Base-by-base conservation (phyloP, 2,888 invertebrate genomes). In the Nephrotoma guestfalica region DNA sequence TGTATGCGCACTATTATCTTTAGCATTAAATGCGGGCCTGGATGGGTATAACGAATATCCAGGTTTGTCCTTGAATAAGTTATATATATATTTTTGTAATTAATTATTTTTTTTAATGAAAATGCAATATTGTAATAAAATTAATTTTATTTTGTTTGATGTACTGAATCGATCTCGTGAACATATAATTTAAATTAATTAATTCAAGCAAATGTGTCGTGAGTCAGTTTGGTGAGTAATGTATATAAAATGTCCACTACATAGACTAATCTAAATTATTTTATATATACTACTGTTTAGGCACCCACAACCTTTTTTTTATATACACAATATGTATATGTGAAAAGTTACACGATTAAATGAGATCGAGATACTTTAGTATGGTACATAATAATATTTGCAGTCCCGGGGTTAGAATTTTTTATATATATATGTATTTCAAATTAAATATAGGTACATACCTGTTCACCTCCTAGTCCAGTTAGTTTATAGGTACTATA, bases 1-100 rank as follows among this genome's bases (percentile, higher is more conserved):
- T 85, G 85, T 43, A 41, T 30, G 85, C 6, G 15, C 41, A 41
- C 43, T 18, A 85, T 11, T 41, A 30, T 85, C 71, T 71, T 71
- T 85, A 43, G 85, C 85, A 85, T 85, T 85, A 43, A 85, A 85
- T 30, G 18, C 18, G 18, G 85, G 85, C 43, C 85, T 85, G 85
- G 85, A 85, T 85, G 85, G 85, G 43, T 30, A 85, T 11, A 18
- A 15, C 85, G 43, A 85, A 43, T 41, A 18, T 85, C 85, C 85
- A 85, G 85, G 85, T 85, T 85, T 85, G 11, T 43, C 42, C 85
- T 85, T 84, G 41, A 42, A 41, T 84, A 41, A 41, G 41, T 84
- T 84, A 41, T 41, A 41, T 84, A 41, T 84, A 84, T 41, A 15
- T 84, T 84, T 84, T 13, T 41, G n/a, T n/a, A 40, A n/a, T 84